Base-by-base conservation (phyloP, 2,797 vertebrate genomes). In the Danio aesculapii region DNA sequence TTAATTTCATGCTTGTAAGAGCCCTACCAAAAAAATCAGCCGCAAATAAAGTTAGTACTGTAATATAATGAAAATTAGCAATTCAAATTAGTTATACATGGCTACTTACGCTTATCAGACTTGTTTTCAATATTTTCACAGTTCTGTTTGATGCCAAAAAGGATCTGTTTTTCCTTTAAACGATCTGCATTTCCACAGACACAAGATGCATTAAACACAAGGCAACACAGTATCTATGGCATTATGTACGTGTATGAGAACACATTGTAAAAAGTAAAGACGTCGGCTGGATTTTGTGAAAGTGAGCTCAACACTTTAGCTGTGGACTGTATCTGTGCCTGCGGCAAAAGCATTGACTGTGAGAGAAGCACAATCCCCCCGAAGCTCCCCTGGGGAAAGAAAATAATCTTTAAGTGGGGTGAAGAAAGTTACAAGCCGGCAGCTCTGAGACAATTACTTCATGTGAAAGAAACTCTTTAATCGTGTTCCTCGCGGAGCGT, bases 321-420 rank as follows among this genome's bases (percentile, higher is more conserved):
- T 61, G 64, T 70, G 70, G 69, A 75, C 70, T 71, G 41, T 49
- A 75, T 75, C 17, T 58, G 21, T 16, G 46, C 66, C 82, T 52
- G 44, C 12, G 46, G 83, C 78, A 64, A 81, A 75, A 75, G 66
- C 19, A 75, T n/a, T 74, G 46, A 52, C 74, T 70, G 69, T 85
- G 57, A 70, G 58, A 71, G 62, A 55, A 75, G 41, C 73, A 14
- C 39, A 77, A 77, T 81, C 14, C 61, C 46, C 63, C 64, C 12
- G 71, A 75, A 79, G 52, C 63, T 55, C 59, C 53, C 50, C 44
- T 68, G 11, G 46, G 68, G 59, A 72, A 41, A 61, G 19, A 73
- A 81, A 81, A 72, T 76, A 46, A 81, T 71, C 59, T 81, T 80
- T 43, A n/a, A 68, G 74, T 53, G 21, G 53, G 66, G 63, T 61